These are phyloP conservation scores for Muntiacus muntjak DNA, from an alignment of 2,113 vertebrate genomes.

Conservation along the genomic window DNA sequence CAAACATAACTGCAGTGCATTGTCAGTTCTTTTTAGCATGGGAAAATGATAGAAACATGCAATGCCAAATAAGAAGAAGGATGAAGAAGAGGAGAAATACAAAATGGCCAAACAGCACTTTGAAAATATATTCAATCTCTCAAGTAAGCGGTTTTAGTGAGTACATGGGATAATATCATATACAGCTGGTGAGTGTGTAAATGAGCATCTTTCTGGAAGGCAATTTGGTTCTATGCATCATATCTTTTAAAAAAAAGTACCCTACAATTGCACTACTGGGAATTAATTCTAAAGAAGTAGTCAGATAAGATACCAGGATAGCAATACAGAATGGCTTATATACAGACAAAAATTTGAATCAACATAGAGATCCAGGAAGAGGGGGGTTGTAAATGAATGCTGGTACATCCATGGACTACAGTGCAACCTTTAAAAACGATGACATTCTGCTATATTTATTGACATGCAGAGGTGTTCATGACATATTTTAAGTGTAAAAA, in stretches of 20 bases:
- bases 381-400: not conserved
- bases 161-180: not conserved
- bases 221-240: not conserved
- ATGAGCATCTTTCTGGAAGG: slow-evolving; percentile 36
- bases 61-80: not conserved
- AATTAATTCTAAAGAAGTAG: not conserved
- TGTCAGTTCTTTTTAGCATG: not conserved
- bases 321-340: not conserved
- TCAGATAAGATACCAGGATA: not conserved
- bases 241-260: slow-evolving; percentile 12
- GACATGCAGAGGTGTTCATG: slow-evolving; percentile 35
- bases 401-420: not conserved
- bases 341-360: not conserved
- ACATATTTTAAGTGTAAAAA: slow-evolving; percentile 46
- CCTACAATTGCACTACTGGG: not conserved
- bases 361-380: not conserved
- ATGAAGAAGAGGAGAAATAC: not conserved
- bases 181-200: not conserved
- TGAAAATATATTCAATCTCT: not conserved
- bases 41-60: not conserved
- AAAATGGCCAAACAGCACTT: slow-evolving; percentile 12
- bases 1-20: not conserved
- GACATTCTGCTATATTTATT: slow-evolving; percentile 28
- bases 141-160: not conserved
- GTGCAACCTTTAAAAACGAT: not conserved